A percentile compares a stretch with the other conserved stretches of the same genome.
phyloP scores from a whole-genome alignment of 2,113 vertebrate species.

The Myiozetetes cayanensis region DNA sequence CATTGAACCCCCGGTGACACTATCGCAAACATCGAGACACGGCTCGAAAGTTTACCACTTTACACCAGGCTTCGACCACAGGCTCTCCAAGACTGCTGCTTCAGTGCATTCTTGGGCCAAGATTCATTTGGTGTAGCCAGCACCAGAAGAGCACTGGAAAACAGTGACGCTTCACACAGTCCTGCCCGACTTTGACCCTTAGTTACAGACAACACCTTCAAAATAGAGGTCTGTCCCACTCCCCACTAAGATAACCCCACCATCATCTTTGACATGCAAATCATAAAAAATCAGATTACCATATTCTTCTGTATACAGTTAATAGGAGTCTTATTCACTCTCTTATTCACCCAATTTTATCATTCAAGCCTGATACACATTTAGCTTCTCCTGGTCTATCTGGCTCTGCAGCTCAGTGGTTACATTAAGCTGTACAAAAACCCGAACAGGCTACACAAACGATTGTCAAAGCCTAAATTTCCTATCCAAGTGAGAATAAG shows the following conservation, averaged over 20 bases:
- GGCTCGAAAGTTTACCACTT: rapidly evolving
- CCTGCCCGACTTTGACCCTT: background rate
- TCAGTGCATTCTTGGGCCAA: background rate
- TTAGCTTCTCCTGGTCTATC: background rate
- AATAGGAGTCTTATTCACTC: background rate
- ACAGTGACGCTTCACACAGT: rapidly evolving
- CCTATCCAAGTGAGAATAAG: background rate
- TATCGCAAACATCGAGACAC: rapidly evolving
- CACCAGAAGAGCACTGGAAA: background rate
- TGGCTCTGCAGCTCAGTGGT: background rate
- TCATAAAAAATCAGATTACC: rapidly evolving
- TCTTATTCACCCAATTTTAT: background rate
- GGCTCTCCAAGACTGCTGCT: background rate
- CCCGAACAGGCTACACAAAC: background rate
- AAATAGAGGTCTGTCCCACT: background rate
- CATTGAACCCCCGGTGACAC: rapidly evolving
- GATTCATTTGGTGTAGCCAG: background rate
- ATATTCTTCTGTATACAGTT: rapidly evolving
- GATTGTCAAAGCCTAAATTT: background rate
- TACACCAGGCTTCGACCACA: background rate
- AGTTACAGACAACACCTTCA: background rate
- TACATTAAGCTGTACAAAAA: background rate
- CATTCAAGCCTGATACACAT: background rate
- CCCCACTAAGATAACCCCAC: no score
- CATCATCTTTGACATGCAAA: background rate